Conservation (phyloP, 1,140 invertebrate species). For the Sycophila sp. region DNA sequence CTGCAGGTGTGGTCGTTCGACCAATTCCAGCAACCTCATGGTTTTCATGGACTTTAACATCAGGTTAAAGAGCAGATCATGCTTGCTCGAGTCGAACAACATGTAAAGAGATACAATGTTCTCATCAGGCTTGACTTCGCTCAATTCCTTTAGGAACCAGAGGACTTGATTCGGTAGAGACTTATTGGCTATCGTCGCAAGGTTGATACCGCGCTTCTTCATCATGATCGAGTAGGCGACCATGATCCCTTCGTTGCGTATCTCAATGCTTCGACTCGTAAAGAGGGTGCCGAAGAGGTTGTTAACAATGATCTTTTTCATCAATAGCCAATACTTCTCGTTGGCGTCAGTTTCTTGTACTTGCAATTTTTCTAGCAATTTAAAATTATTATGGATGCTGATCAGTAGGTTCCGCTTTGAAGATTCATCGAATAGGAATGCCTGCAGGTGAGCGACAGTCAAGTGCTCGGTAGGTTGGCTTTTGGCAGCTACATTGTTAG, state of each 20-base stretch:
- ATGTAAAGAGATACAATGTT: slow-evolving; percentile 38
- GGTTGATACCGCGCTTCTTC: slow-evolving; percentile 39
- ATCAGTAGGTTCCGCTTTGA: background rate
- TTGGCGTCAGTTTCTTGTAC: slow-evolving; percentile 1
- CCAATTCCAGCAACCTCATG: no score
- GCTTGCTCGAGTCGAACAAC: no score
- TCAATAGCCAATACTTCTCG: slow-evolving; percentile 51
- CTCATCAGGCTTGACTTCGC: slow-evolving; percentile 43
- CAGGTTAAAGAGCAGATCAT: no score
- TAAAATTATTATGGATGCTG: slow-evolving; percentile 3
- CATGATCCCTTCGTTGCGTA: slow-evolving; percentile 47
- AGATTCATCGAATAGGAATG: background rate
- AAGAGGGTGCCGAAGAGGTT: slow-evolving; percentile 48
- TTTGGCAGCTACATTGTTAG: slow-evolving; percentile 5
- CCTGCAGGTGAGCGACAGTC: slow-evolving; percentile 15
- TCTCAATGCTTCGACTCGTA: slow-evolving; percentile 41
- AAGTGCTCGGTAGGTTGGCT: slow-evolving; percentile 6
- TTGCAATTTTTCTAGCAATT: background rate
- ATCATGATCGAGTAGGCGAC: slow-evolving; percentile 49
- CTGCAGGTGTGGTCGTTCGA: no score
- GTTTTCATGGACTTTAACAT: no score
- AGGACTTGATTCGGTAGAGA: slow-evolving; percentile 40
- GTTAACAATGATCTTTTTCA: slow-evolving; percentile 55
- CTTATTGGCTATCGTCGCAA: slow-evolving; percentile 32
- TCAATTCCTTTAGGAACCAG: slow-evolving; percentile 56